phyloP scores from a whole-genome alignment of 1,140 invertebrate genomes.

The Dolichoris vasculosae region DNA sequence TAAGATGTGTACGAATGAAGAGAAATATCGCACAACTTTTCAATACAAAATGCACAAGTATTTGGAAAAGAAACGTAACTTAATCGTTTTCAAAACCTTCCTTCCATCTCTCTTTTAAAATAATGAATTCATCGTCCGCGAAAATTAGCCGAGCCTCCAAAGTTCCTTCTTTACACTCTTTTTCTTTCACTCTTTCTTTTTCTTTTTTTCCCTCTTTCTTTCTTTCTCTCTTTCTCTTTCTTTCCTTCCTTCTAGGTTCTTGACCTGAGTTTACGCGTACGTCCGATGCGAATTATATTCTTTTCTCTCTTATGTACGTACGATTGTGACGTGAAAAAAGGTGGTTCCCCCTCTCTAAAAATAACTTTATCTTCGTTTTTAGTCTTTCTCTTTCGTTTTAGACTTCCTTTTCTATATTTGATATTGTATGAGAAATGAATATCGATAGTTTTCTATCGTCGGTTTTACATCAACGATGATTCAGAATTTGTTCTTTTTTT shows the following conservation, averaged over 20 bases:
- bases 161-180: conserved; percentile 20
- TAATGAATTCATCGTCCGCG: conserved; percentile 37
- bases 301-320: conserved; percentile 36
- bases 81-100: conserved; percentile 26
- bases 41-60: conserved; percentile 14
- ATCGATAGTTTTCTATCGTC: neutral
- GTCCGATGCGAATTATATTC: conserved; percentile 45
- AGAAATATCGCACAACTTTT: neutral
- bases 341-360: neutral
- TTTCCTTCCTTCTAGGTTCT: conserved; percentile 35
- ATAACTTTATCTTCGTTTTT: conserved; percentile 10
- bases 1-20: neutral
- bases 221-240: conserved; percentile 25
- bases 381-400: neutral
- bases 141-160: conserved; percentile 38
- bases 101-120: conserved; percentile 8
- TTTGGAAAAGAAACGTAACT: neutral
- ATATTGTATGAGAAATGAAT: neutral
- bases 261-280: conserved; percentile 50
- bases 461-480: conserved; percentile 20
- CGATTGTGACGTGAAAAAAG: conserved; percentile 32
- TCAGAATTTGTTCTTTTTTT: conserved; percentile 9
- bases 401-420: conserved; percentile 18
- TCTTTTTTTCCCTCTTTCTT: conserved; percentile 11
- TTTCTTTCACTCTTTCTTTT: conserved; percentile 18